Conservation (phyloP, 2,797 vertebrate species). For the Enteromius argenteus region DNA sequence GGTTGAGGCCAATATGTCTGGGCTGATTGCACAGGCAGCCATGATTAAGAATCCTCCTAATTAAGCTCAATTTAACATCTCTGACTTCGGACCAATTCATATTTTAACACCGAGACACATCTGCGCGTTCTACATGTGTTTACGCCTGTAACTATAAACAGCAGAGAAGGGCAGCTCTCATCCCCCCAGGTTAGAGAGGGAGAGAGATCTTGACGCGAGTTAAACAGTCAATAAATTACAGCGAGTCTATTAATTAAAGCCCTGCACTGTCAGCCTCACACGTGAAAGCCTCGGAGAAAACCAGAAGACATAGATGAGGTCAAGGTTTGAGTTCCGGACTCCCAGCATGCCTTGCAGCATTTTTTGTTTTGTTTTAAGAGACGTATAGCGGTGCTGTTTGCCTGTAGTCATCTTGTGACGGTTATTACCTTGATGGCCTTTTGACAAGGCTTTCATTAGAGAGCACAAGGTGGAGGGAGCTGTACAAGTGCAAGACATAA, state of each 20-base stretch:
- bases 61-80: slow-evolving; percentile 76
- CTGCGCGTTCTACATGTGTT: slow-evolving; percentile 71
- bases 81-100: slow-evolving; percentile 75
- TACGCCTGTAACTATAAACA: slow-evolving; percentile 72
- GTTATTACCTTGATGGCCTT: slow-evolving; percentile 33
- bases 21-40: slow-evolving; percentile 46
- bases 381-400: slow-evolving; percentile 14
- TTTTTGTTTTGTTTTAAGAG: slow-evolving; percentile 22
- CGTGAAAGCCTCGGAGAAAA: slow-evolving; percentile 29
- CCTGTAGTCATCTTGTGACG: slow-evolving; percentile 31
- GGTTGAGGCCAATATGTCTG: slow-evolving; percentile 12
- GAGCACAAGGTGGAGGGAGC: not conserved
- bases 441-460: slow-evolving; percentile 39
- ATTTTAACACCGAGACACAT: slow-evolving; percentile 80
- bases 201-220: slow-evolving; percentile 19
- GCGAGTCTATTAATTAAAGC: slow-evolving; percentile 43
- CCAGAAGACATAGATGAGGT: slow-evolving; percentile 21
- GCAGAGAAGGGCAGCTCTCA: slow-evolving; percentile 54
- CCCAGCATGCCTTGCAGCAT: slow-evolving; percentile 44
- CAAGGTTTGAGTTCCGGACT: not conserved
- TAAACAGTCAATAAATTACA: slow-evolving; percentile 77
- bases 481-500: not conserved
- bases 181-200: slow-evolving; percentile 58
- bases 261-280: slow-evolving; percentile 9
- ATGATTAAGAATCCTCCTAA: slow-evolving; percentile 80